phyloP scores from a whole-genome alignment of 2,888 invertebrate species.

The Campaea margaritaria region DNA sequence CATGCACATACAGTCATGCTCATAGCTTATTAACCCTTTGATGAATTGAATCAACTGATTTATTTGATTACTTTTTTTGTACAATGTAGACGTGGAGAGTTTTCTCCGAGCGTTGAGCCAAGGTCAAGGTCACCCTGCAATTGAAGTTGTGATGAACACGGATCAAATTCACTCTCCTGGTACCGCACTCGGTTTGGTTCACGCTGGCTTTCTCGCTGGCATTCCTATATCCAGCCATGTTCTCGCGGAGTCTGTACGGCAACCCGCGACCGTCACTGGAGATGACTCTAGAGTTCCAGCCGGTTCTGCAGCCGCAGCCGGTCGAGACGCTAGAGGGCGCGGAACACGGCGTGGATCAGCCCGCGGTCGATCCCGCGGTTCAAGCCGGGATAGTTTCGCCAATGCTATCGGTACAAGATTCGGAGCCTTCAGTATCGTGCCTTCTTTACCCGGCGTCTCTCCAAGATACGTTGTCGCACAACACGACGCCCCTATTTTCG shows the following conservation, averaged over 20 bases:
- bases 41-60: neutral
- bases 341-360: neutral
- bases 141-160: conserved; percentile 73
- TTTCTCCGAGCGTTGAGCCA: conserved; percentile 62
- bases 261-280: too few species aligned
- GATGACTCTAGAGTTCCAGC: neutral
- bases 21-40: too few species aligned
- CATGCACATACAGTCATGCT: too few species aligned
- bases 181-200: too few species aligned
- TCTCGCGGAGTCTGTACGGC: too few species aligned
- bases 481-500: too few species aligned
- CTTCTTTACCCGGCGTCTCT: too few species aligned
- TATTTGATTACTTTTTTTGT: neutral
- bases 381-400: neutral
- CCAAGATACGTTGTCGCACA: too few species aligned
- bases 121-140: conserved; percentile 53
- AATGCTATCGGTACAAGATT: too few species aligned
- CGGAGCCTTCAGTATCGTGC: too few species aligned
- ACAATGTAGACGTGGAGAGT: conserved; percentile 48
- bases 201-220: neutral
- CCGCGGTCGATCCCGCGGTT: neutral
- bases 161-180: conserved; percentile 54
- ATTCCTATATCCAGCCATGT: too few species aligned
- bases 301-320: neutral
- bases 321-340: neutral